phyloP scores from a whole-genome alignment of 2,113 vertebrate species.

The Saccopteryx leptura region DNA sequence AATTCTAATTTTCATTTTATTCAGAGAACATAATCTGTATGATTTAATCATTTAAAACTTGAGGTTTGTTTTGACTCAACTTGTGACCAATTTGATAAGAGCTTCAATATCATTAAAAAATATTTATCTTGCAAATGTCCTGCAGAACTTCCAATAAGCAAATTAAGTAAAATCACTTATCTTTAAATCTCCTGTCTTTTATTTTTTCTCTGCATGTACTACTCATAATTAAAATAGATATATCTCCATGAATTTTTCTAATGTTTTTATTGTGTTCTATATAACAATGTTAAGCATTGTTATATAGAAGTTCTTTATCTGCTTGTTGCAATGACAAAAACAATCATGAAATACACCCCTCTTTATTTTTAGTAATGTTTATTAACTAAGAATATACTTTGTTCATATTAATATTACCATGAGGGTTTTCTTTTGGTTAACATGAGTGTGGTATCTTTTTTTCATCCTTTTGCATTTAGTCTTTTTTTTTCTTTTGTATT shows the following conservation, averaged over 20 bases:
- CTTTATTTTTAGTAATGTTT: neutral
- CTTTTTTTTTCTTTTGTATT: neutral
- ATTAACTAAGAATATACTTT: neutral
- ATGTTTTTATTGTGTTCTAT: neutral
- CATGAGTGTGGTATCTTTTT: neutral
- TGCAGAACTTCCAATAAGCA: neutral
- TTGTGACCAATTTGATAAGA: neutral
- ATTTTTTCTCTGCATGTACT: neutral
- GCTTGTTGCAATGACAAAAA: neutral
- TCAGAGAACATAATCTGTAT: neutral
- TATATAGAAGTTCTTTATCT: neutral
- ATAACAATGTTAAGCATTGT: neutral
- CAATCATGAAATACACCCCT: neutral
- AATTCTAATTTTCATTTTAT: constrained; percentile 17
- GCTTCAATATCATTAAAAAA: neutral
- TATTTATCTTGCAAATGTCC: neutral
- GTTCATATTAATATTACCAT: neutral
- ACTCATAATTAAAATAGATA: neutral
- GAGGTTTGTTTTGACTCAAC: neutral
- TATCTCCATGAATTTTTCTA: neutral
- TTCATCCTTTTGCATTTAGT: neutral
- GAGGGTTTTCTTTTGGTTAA: neutral
- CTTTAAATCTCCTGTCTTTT: neutral
- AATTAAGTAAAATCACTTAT: neutral
- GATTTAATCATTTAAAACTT: neutral